Evolutionary conservation across 2,113 vertebrate species (phyloP), one percentile per base, ranked within the genome.

Genomic region (Poeciliopsis retropinna): DNA sequence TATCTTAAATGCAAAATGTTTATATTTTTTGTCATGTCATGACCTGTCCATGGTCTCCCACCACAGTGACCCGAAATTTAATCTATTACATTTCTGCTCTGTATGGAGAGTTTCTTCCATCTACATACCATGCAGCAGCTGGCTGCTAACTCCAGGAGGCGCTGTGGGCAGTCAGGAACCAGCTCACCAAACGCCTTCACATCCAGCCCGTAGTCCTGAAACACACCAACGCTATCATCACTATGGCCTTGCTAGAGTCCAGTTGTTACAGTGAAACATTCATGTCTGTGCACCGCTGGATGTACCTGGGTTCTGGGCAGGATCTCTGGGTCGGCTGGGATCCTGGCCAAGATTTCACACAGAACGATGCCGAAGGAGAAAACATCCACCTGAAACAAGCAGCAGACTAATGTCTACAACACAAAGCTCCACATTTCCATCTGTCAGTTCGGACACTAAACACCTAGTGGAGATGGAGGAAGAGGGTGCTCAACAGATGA

Each of bases 351-450:
- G 70, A 96, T 96, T 89, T 97, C 96, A 88, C 96, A 97, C 27
- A 97, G 89, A 13, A 97, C 94, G n/a, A 97, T 96, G 66, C 96
- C 96, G 41, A 96, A 97, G 64, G 96, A 97, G 89, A 97, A 97
- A 60, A 97, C 96, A 0, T 97, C 96, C 82, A 97, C 96, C 96
- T 97, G 90, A 27, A 61, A 12, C 15, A 67, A 14, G 25, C 3
- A 28, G 22, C 2, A 47, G 17, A 47, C 44, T 19, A 5, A 44
- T 44, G 12, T 17, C 41, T 12, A 44, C 12, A 44, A 47, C 44
- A 19, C 7, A 47, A 47, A 47, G 14, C 15, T 47, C 44, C 17
- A 47, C 4, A 47, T 47, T 47, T 47, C 17, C 44, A 47, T 47
- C 15, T 19, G 39, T 41, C 39, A 47, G 17, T 47, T 19, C 0